Base-by-base conservation (phyloP, 2,797 vertebrate genomes). In the Mallotus villosus region DNA sequence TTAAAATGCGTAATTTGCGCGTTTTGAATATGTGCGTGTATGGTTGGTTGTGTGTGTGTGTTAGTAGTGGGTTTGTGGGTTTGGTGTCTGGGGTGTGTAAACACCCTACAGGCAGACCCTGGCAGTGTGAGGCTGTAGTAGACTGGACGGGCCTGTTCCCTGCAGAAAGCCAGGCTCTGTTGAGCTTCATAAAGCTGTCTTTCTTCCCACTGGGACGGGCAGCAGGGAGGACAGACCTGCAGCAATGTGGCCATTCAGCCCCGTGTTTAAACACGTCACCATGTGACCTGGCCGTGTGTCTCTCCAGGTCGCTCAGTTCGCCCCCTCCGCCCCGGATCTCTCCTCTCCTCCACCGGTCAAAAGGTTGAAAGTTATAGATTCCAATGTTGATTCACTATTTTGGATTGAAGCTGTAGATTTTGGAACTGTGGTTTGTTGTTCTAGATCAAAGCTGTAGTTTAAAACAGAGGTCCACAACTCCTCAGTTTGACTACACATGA, bases 111-210 rank as follows among this genome's bases (percentile, higher is more conserved):
- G 86, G 82, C 80, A 72, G 75, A 78, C 71, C 32, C 8, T 78
- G 79, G 74, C 75, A 86, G 78, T 76, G 76, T 65, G 76, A 72
- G 73, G 70, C 72, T 80, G 72, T 81, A 75, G 64, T 71, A 76
- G 78, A 86, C 89, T 88, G 83, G 67, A 55, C 85, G 80, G 81
- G 80, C 78, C 79, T 86, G 84, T 87, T 88, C 80, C 74, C 51
- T 69, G 74, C 80, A 91, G 83, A 92, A 92, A 92, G 87, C 82
- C 74, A 78, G 71, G 82, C 81, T 90, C 84, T 92, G 89, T 93
- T 88, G 85, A 75, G 80, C 66, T 85, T 71, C 68, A 91, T 90
- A 92, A 93, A 85, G 91, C 83, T 24, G 67, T 73, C 90, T 89
- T 92, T 93, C 84, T 90, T 86, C 49, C 68, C 51, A 72, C 29